phyloP scores from a whole-genome alignment of 23 tunicate genomes.

The Halocynthia aurantium region DNA sequence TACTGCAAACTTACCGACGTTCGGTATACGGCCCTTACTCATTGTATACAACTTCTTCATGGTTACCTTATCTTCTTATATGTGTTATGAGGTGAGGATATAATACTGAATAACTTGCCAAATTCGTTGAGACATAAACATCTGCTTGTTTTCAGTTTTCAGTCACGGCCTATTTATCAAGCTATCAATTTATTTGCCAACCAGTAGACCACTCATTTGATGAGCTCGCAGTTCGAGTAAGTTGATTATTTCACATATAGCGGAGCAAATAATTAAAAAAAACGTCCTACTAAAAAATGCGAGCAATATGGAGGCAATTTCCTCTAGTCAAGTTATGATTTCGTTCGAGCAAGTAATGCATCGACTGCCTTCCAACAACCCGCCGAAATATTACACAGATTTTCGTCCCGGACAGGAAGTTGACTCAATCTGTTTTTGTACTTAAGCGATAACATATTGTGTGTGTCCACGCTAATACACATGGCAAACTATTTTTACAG shows the following conservation, averaged over 20 bases:
- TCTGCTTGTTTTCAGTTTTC: conserved; percentile 39
- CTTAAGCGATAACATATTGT: background rate
- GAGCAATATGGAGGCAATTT: background rate
- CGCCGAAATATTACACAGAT: too few relatives aligned
- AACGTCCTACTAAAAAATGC: background rate
- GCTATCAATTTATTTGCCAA: conserved; percentile 56
- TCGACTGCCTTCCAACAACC: too few relatives aligned
- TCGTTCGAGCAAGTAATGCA: too few relatives aligned
- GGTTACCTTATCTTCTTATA: conserved; percentile 49
- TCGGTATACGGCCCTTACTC: conserved; percentile 22
- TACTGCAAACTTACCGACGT: conserved; percentile 34
- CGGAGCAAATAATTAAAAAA: too few relatives aligned
- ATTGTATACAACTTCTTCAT: conserved; percentile 49
- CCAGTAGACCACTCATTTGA: conserved; percentile 34
- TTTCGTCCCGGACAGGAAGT: too few relatives aligned
- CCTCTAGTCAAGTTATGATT: too few relatives aligned
- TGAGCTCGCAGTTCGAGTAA: conserved; percentile 61
- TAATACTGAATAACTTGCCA: too few relatives aligned
- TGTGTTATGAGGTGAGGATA: conserved; percentile 60
- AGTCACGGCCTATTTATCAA: conserved; percentile 42
- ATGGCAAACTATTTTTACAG: too few relatives aligned
- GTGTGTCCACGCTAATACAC: too few relatives aligned
- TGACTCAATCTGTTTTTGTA: too few relatives aligned
- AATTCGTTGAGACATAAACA: background rate
- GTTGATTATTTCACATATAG: background rate